Evolutionary conservation across 2,888 invertebrate genomes (phyloP).

Genomic region (Synanthedon formicaeformis): DNA sequence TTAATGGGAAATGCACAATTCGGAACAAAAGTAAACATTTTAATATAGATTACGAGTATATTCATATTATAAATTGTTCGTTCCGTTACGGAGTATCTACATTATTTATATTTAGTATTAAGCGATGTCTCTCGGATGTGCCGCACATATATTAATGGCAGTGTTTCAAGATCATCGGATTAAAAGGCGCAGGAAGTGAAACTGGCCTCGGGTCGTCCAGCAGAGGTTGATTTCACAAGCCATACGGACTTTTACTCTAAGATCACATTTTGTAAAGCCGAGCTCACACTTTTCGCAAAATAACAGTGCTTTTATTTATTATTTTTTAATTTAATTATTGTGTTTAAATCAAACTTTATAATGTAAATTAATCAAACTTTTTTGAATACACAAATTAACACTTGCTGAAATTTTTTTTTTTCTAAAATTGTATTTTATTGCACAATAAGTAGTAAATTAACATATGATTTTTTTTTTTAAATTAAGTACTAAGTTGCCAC

Average conservation of each 20-base stretch:
- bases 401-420: too few relatives aligned
- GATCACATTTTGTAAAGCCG: neutral
- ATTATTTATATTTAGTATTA: too few relatives aligned
- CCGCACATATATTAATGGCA: neutral
- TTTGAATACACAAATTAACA: neutral
- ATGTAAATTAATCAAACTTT: neutral
- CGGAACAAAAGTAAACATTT: too few relatives aligned
- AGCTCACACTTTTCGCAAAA: neutral
- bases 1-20: too few relatives aligned
- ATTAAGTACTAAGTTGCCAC: too few relatives aligned
- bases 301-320: too few relatives aligned
- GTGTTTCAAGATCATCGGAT: constrained; percentile 15
- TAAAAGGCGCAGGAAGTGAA: constrained; percentile 38
- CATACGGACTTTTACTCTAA: neutral
- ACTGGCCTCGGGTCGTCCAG: constrained; percentile 21
- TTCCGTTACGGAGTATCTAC: too few relatives aligned
- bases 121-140: neutral
- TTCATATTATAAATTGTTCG: too few relatives aligned
- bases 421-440: too few relatives aligned
- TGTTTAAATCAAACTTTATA: neutral
- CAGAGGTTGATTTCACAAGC: constrained; percentile 21
- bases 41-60: too few relatives aligned
- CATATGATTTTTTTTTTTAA: too few relatives aligned
- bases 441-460: too few relatives aligned
- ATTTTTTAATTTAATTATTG: neutral